Conservation (phyloP, 1,140 invertebrate genomes). For the Euura lappo region DNA sequence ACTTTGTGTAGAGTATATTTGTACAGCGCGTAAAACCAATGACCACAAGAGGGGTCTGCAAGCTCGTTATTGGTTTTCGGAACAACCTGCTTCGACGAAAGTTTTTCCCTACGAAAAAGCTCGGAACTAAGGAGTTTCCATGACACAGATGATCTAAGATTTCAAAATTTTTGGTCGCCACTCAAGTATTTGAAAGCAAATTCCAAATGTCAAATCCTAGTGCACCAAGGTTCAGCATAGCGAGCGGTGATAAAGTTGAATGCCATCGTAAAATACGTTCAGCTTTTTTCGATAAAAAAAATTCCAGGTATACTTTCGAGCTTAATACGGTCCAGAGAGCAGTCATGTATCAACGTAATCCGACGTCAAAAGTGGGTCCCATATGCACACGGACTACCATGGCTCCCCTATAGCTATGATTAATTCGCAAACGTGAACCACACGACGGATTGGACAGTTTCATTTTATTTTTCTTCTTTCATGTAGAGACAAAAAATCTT, state of each 20-base stretch:
- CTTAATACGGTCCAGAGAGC: not conserved
- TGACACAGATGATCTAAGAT: no score
- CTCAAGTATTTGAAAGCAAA: no score
- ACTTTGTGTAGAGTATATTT: not conserved
- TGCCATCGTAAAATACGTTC: not conserved
- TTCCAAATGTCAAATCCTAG: no score
- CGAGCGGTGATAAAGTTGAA: not conserved
- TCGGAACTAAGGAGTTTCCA: no score
- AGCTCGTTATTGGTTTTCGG: slow-evolving; percentile 1
- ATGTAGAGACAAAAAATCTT: no score
- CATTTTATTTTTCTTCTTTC: not conserved
- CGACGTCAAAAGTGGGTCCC: not conserved
- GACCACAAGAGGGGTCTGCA: not conserved
- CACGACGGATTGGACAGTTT: not conserved
- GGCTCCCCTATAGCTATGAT: not conserved
- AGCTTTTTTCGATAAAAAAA: not conserved
- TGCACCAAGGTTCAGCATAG: no score
- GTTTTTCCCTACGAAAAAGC: not conserved
- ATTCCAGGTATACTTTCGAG: not conserved
- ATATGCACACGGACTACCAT: not conserved
- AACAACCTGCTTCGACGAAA: not conserved
- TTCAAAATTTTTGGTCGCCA: no score
- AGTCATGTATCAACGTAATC: not conserved
- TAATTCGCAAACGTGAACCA: not conserved
- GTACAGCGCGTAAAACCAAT: not conserved